phyloP scores from a whole-genome alignment of 2,888 invertebrate species.

The Branchinecta sandiegonensis region DNA sequence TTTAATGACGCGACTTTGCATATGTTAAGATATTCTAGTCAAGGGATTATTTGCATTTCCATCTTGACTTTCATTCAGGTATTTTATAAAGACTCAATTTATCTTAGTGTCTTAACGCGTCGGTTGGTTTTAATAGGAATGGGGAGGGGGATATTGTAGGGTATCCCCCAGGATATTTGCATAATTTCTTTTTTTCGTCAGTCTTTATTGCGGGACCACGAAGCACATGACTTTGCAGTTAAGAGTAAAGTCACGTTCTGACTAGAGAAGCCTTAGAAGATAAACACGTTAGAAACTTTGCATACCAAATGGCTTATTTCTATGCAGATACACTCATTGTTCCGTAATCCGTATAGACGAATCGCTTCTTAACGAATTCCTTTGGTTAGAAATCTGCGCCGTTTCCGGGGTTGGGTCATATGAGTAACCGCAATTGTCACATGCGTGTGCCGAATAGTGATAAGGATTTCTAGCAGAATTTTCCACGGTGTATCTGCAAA shows the following conservation, averaged over 20 bases:
- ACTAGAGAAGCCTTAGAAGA: conserved; percentile 11
- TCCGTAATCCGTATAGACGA: too few species aligned
- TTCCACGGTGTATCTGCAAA: too few species aligned
- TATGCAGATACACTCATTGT: too few species aligned
- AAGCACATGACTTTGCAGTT: background rate
- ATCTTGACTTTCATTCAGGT: background rate
- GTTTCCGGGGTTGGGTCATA: too few species aligned
- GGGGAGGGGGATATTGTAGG: background rate
- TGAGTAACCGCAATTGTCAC: too few species aligned
- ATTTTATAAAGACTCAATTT: conserved; percentile 15
- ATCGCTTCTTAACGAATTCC: too few species aligned
- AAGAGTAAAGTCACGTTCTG: background rate
- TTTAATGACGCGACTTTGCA: background rate
- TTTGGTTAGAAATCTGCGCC: too few species aligned
- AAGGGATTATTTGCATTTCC: conserved; percentile 3
- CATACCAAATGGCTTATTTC: background rate
- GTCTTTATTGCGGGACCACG: background rate
- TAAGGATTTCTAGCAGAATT: too few species aligned
- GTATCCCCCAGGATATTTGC: background rate
- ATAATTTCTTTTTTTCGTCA: background rate
- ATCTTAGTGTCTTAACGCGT: conserved; percentile 14
- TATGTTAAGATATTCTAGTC: background rate
- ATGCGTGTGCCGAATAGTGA: too few species aligned
- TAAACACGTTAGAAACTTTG: conserved; percentile 10
- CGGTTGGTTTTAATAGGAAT: background rate